Percentiles rank a stretch among this genome's conserved stretches.
phyloP scores from a whole-genome alignment of 1,140 invertebrate genomes.

The Chelonus insularis region DNA sequence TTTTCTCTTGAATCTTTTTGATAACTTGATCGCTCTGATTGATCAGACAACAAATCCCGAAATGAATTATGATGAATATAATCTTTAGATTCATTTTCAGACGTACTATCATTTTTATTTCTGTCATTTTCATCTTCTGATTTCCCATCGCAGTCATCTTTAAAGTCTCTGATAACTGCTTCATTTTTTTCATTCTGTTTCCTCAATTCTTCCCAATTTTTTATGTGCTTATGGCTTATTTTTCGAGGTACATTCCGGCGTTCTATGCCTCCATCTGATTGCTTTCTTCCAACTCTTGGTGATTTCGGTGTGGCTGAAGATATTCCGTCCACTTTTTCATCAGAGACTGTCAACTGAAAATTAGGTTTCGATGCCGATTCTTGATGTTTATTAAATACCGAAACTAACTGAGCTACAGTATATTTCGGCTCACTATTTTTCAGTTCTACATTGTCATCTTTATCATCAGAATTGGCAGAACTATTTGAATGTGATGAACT shows the following conservation, averaged over 20 bases:
- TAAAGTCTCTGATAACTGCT: slow-evolving; percentile 46
- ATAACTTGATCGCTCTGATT: no score
- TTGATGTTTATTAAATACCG: slow-evolving; percentile 62
- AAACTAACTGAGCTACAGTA: slow-evolving; percentile 61
- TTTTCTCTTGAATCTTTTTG: no score
- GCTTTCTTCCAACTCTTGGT: slow-evolving; percentile 58
- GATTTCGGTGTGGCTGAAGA: slow-evolving; percentile 61
- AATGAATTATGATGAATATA: no score
- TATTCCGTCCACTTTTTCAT: slow-evolving; percentile 51
- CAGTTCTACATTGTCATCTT: slow-evolving; percentile 47
- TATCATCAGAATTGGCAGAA: slow-evolving; percentile 49
- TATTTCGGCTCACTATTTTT: slow-evolving; percentile 61
- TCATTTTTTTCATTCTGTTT: slow-evolving; percentile 57
- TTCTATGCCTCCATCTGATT: slow-evolving; percentile 62
- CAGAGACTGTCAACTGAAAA: slow-evolving; percentile 58
- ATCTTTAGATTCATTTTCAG: slow-evolving; percentile 4
- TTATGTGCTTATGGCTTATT: slow-evolving; percentile 56
- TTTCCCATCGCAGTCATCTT: slow-evolving; percentile 33
- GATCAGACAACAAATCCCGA: no score
- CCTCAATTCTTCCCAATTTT: slow-evolving; percentile 57
- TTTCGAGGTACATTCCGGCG: slow-evolving; percentile 56
- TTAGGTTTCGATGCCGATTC: slow-evolving; percentile 60
- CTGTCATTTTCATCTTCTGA: slow-evolving; percentile 53
- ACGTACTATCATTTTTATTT: slow-evolving; percentile 35
- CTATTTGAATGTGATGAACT: slow-evolving; percentile 53